phyloP scores from a whole-genome alignment of 2,888 invertebrate species.

The Prionchulus punctatus region DNA sequence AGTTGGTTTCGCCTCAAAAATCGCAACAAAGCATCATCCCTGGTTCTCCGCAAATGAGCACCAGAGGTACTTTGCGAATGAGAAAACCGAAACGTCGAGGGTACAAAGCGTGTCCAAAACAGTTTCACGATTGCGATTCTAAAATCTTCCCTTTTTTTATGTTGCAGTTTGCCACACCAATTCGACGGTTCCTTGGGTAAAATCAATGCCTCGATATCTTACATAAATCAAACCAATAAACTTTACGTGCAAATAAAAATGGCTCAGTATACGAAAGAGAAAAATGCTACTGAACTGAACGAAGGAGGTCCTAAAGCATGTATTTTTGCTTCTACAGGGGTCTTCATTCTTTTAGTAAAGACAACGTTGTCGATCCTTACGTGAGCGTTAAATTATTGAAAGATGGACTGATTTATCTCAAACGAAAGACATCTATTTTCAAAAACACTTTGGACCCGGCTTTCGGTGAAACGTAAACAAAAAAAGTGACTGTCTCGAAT shows the following conservation, averaged over 20 bases:
- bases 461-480: slow-evolving; percentile 23
- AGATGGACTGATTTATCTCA: slow-evolving; percentile 17
- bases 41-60: no score
- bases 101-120: no score
- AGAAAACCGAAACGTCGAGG: no score
- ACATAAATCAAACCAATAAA: not conserved
- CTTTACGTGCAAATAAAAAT: not conserved
- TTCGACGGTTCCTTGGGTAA: not conserved
- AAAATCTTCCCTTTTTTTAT: no score
- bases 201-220: not conserved
- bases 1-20: no score
- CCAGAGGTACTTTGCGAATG: no score
- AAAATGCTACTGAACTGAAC: not conserved
- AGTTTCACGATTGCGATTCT: no score
- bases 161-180: not conserved
- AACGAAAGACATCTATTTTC: slow-evolving; percentile 19
- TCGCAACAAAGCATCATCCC: no score
- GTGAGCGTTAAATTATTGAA: slow-evolving; percentile 21
- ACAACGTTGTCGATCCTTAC: slow-evolving; percentile 17
- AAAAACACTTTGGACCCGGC: slow-evolving; percentile 18
- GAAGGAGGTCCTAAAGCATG: not conserved
- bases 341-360: slow-evolving; percentile 15
- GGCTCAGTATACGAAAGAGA: not conserved
- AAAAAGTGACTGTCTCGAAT: not conserved
- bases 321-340: slow-evolving; percentile 7